Evolutionary conservation across 2,113 vertebrate genomes (phyloP).

Genomic region (Myiozetetes cayanensis): DNA sequence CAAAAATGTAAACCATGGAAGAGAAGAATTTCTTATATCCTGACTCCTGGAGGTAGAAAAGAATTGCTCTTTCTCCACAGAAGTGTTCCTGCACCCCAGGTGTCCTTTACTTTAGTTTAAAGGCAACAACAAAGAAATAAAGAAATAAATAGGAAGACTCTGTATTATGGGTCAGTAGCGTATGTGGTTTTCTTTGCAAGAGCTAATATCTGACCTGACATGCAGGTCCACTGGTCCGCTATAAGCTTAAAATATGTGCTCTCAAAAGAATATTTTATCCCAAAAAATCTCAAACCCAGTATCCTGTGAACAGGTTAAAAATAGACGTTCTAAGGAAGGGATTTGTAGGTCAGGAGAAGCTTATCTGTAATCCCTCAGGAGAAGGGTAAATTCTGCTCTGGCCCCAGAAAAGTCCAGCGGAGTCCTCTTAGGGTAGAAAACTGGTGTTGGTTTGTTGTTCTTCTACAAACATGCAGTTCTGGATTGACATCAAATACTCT

Average conservation of each 20-base stretch:
- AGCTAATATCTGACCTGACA: background rate
- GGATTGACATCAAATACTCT: background rate
- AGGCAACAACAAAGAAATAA: background rate
- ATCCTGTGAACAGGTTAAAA: background rate
- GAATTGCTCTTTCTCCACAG: background rate
- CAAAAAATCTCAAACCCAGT: fast-evolving
- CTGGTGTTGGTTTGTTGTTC: background rate
- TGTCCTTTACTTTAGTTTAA: background rate
- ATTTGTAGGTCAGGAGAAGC: background rate
- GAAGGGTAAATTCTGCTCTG: background rate
- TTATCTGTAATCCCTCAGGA: background rate
- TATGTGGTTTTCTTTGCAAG: background rate
- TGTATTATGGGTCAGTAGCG: background rate
- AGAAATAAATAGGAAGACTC: background rate
- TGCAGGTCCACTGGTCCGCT: background rate
- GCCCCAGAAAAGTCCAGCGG: background rate
- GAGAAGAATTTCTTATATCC: background rate
- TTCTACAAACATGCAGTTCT: background rate
- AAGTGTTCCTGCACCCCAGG: background rate
- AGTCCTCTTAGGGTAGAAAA: background rate
- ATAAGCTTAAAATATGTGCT: background rate
- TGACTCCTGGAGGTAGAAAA: background rate
- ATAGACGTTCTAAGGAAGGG: background rate
- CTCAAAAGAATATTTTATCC: background rate
- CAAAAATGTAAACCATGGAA: background rate